Evolutionary conservation across 1,140 invertebrate genomes (phyloP).

Genomic region (Sinonovacula constricta): DNA sequence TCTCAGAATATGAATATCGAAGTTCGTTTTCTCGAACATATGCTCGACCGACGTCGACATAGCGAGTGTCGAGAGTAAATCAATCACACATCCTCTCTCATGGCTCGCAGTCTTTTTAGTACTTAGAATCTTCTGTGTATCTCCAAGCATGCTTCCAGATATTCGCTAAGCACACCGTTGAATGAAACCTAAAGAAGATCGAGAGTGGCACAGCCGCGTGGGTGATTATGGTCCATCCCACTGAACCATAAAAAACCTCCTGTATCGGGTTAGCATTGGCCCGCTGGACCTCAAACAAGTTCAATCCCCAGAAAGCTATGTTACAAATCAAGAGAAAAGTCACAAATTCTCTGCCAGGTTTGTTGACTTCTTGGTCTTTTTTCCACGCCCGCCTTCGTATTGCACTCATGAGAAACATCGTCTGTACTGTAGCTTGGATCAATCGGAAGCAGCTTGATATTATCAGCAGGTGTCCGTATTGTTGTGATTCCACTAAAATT

Average conservation of each 20-base stretch:
- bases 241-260: constrained; percentile 65
- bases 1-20: too few relatives aligned
- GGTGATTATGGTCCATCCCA: constrained; percentile 72
- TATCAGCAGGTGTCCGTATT: constrained; percentile 59
- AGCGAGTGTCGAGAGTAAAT: too few relatives aligned
- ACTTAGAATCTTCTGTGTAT: too few relatives aligned
- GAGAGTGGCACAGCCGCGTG: constrained; percentile 71
- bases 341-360: constrained; percentile 96
- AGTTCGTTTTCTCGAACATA: too few relatives aligned
- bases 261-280: constrained; percentile 69
- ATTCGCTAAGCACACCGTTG: constrained; percentile 73
- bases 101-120: too few relatives aligned
- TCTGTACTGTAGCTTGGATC: constrained; percentile 92
- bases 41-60: too few relatives aligned
- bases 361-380: constrained; percentile 93
- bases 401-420: constrained; percentile 86
- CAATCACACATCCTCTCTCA: too few relatives aligned
- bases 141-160: constrained; percentile 76
- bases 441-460: constrained; percentile 81
- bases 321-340: constrained; percentile 97
- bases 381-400: constrained; percentile 89
- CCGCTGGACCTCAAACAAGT: constrained; percentile 69
- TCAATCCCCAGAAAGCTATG: constrained; percentile 74
- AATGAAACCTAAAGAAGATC: constrained; percentile 76
- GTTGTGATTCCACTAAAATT: constrained; percentile 83